A percentile compares a stretch with the other conserved stretches of the same genome.
phyloP scores from a whole-genome alignment of 2,888 invertebrate genomes.

The Acrobasis consociella region DNA sequence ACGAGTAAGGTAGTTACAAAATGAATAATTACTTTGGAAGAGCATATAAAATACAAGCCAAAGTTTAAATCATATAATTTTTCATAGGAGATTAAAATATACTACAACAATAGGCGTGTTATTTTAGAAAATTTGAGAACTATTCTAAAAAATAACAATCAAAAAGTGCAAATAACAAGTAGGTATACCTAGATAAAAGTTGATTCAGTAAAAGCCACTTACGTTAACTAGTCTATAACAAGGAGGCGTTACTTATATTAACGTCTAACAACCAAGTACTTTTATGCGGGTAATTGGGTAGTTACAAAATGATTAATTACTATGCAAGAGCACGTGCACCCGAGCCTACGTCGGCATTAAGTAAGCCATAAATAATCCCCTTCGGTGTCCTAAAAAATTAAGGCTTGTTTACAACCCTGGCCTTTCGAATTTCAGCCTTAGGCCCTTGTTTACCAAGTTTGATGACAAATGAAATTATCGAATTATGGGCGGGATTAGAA shows the following conservation, averaged over 20 bases:
- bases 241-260: slow-evolving; percentile 4
- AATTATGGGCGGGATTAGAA: slow-evolving; percentile 1
- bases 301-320: slow-evolving; percentile 26
- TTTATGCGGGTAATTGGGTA: slow-evolving; percentile 25
- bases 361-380: slow-evolving; percentile 13
- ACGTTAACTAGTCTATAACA: background rate
- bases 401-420: slow-evolving; percentile 9
- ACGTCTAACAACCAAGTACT: slow-evolving; percentile 9
- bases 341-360: slow-evolving; percentile 20
- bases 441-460: background rate
- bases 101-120: too few species aligned
- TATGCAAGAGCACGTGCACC: slow-evolving; percentile 25
- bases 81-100: too few species aligned
- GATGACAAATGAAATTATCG: background rate
- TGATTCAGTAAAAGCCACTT: background rate
- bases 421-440: background rate
- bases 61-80: too few species aligned
- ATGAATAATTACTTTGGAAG: too few species aligned
- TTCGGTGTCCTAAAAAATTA: slow-evolving; percentile 9
- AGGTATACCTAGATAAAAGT: too few species aligned
- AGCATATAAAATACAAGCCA: too few species aligned
- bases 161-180: too few species aligned
- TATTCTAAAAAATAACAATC: too few species aligned
- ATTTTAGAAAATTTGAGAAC: too few species aligned
- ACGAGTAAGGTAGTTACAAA: too few species aligned